These are phyloP conservation scores for Tetheella fluctuosa DNA, from an alignment of 2,888 invertebrate genomes.

Conservation along the genomic window DNA sequence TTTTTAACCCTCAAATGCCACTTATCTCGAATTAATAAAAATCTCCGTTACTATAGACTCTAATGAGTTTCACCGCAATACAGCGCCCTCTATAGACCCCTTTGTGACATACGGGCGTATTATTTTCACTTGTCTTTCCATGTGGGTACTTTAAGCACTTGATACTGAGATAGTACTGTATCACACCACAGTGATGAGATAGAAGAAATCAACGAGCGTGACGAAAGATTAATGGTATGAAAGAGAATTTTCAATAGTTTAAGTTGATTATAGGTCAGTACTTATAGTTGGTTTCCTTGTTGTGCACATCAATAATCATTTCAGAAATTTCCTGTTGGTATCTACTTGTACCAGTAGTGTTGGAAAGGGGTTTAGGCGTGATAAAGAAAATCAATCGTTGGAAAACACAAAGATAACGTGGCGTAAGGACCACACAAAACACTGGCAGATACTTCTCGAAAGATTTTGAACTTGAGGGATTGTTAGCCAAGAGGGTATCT, in stretches of 20 bases:
- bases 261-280: too few relatives aligned
- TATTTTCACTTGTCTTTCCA: conserved; percentile 30
- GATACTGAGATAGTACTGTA: conserved; percentile 14
- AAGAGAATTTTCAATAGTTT: neutral
- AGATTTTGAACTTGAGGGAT: too few relatives aligned
- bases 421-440: too few relatives aligned
- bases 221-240: neutral
- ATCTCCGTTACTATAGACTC: conserved; percentile 29
- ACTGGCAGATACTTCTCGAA: too few relatives aligned
- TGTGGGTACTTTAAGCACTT: conserved; percentile 35
- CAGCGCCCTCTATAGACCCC: conserved; percentile 35
- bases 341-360: too few relatives aligned
- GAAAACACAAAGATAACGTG: too few relatives aligned
- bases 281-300: too few relatives aligned
- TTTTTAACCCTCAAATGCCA: neutral
- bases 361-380: too few relatives aligned
- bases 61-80: conserved; percentile 18
- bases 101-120: conserved; percentile 40
- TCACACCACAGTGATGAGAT: conserved; percentile 27
- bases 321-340: too few relatives aligned
- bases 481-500: too few relatives aligned
- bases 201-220: conserved; percentile 15
- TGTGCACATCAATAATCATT: too few relatives aligned
- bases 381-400: too few relatives aligned
- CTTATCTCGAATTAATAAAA: conserved; percentile 46